These are phyloP conservation scores for Anhinga rufa DNA, from an alignment of 2,113 vertebrate species.

Conservation along the genomic window DNA sequence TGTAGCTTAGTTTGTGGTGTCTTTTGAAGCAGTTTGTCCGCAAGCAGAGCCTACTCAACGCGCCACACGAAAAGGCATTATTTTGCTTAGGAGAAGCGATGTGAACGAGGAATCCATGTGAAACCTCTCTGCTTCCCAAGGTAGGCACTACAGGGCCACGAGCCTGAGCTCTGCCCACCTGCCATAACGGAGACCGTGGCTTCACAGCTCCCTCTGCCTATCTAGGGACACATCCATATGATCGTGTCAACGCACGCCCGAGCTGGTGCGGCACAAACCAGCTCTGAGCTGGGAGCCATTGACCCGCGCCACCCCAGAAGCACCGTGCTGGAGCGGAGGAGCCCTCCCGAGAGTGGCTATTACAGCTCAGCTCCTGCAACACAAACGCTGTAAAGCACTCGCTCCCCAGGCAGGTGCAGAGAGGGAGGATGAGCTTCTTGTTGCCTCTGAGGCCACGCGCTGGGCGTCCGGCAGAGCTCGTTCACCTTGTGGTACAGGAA, in stretches of 20 bases:
- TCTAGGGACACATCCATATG: rapidly evolving
- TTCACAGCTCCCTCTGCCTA: background rate
- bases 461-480: background rate
- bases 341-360: background rate
- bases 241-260: rapidly evolving
- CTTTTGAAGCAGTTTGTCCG: rapidly evolving
- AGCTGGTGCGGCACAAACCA: background rate
- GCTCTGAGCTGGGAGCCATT: background rate
- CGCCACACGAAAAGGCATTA: rapidly evolving
- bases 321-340: rapidly evolving
- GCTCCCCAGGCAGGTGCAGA: rapidly evolving
- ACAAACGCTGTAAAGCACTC: background rate
- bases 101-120: rapidly evolving
- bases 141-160: background rate
- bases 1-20: rapidly evolving
- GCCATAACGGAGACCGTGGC: rapidly evolving
- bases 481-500: background rate
- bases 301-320: rapidly evolving
- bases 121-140: rapidly evolving
- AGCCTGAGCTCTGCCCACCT: background rate
- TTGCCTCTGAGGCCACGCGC: rapidly evolving
- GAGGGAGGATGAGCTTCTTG: rapidly evolving
- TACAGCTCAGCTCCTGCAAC: rapidly evolving
- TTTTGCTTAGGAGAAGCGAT: background rate
- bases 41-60: rapidly evolving